A percentile compares a stretch with the other conserved stretches of the same genome.
Evolutionary conservation across 2,113 vertebrate species (phyloP).

Genomic region (Heliornis fulica): DNA sequence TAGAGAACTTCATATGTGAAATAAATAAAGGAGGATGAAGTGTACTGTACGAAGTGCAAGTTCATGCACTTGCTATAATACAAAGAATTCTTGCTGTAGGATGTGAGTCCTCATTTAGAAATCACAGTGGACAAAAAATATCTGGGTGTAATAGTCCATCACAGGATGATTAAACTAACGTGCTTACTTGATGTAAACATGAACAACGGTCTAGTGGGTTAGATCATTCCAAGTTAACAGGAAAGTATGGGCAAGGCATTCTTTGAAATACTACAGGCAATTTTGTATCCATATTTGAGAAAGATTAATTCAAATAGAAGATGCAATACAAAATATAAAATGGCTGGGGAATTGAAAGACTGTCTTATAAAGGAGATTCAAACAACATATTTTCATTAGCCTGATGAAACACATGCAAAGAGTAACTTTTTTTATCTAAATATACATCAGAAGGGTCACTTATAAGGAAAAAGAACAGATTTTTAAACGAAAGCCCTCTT

Average conservation of each 20-base stretch:
- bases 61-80: background rate
- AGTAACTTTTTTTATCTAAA: background rate
- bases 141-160: background rate
- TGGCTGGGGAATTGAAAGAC: background rate
- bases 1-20: background rate
- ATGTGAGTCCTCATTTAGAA: background rate
- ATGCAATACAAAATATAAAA: background rate
- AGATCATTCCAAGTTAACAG: background rate
- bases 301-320: background rate
- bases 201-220: background rate
- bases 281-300: background rate
- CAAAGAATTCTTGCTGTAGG: background rate
- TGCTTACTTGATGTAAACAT: background rate
- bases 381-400: background rate
- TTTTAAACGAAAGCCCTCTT: background rate
- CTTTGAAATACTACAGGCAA: background rate
- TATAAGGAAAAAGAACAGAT: background rate
- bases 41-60: background rate
- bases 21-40: background rate
- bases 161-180: background rate
- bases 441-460: background rate
- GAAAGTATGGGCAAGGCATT: background rate
- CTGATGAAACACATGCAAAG: background rate
- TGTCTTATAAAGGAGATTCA: background rate
- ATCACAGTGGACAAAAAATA: background rate